Percentiles rank a stretch among this genome's conserved stretches.
Evolutionary conservation across 2,113 vertebrate species (phyloP).

Genomic region (Naja naja): DNA sequence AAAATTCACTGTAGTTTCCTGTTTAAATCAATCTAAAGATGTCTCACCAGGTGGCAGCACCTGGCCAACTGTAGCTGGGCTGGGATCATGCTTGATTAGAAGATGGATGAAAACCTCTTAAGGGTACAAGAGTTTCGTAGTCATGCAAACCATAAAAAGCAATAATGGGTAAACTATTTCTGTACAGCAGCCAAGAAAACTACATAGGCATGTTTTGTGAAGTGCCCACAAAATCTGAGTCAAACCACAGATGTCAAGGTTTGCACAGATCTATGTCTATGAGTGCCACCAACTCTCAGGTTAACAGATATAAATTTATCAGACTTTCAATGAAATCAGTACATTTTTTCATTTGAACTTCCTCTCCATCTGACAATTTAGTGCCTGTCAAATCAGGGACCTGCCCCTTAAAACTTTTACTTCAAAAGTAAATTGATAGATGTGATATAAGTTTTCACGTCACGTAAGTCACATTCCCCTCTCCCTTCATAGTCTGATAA

Average conservation of each 20-base stretch:
- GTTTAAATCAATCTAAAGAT: not conserved
- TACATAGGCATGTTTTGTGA: not conserved
- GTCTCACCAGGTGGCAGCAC: not conserved
- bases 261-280: not conserved
- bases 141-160: not conserved
- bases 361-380: not conserved
- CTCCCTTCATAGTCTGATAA: not conserved
- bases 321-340: not conserved
- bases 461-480: not conserved
- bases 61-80: not conserved
- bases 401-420: not conserved
- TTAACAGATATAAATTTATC: not conserved
- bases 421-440: not conserved
- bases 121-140: not conserved
- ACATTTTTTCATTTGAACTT: not conserved
- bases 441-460: not conserved
- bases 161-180: not conserved
- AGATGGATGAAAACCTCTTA: not conserved
- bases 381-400: not conserved
- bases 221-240: not conserved
- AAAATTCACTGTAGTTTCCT: not conserved
- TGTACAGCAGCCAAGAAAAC: not conserved
- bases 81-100: not conserved
- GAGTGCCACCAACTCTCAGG: not conserved
- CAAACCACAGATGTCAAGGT: not conserved